Base-by-base conservation (phyloP, 1,140 invertebrate species). In the Papilio helenus region DNA sequence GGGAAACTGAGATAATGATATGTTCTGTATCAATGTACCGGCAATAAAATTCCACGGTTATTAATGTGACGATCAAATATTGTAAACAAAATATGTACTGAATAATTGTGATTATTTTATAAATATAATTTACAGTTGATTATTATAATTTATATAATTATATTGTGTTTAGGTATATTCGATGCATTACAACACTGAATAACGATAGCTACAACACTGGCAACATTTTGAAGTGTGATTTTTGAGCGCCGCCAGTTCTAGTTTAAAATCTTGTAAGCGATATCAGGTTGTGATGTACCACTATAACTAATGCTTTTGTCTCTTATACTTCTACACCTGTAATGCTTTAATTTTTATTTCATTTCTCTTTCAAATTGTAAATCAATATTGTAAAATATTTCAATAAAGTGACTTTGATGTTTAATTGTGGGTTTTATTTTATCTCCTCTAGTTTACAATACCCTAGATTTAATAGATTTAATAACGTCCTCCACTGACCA, bases 361-460 rank as follows among this genome's bases (percentile, higher is more conserved):
- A 72, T 85, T 86, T 90, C 85, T 82, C 80, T 72, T 86, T 86
- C 89, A 84, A 87, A 87, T 90, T 92, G 87, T 90, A 88, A 90
- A 90, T 88, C 89, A 89, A 88, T 83, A 89, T 88, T 92, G 90
- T 93, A 92, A 90, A 91, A 93, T 89, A 85, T 92, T 89, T 91
- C 84, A 92, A 91, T 92, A 92, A 91, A 93, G 81, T 86, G 82
- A 83, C 82, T 89, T 84, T 82, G 86, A 77, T 90, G 91, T 93
- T 90, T 92, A 49, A 92, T 90, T 89, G 55, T 87, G 26, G 29
- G 18, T 79, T 71, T 68, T 73, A 29, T 68, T 76, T 79, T 1
- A 58, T 68, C 58, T 73, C 72, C 18, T 73, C n/a, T 39, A 72
- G 9, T 18, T n/a, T 44, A 72, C 5, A 10, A n/a, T 55, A 8